Evolutionary conservation across 2,888 invertebrate species (phyloP).

Genomic region (Noctuana brunneofusca): DNA sequence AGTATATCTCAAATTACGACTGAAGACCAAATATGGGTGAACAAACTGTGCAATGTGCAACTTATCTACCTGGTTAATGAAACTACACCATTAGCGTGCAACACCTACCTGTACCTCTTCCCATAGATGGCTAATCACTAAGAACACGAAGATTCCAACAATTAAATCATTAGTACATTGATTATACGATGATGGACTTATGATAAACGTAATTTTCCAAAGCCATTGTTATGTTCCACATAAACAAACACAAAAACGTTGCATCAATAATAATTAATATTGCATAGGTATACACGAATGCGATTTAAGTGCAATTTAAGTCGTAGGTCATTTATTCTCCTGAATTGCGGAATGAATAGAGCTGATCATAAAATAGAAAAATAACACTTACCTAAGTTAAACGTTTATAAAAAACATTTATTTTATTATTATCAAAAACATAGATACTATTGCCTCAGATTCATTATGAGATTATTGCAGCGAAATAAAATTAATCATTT

Average conservation of each 20-base stretch:
- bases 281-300: constrained; percentile 5
- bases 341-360: not conserved
- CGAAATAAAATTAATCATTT: no score
- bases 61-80: not conserved
- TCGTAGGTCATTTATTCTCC: not conserved
- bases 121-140: constrained; percentile 17
- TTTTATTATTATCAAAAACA: no score
- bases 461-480: no score
- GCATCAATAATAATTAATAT: constrained; percentile 2
- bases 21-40: not conserved
- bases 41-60: not conserved
- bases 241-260: constrained; percentile 13
- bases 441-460: no score
- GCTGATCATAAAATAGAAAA: no score
- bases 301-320: not conserved
- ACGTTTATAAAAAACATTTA: no score
- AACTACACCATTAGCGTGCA: constrained; percentile 12
- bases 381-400: no score
- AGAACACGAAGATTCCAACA: constrained; percentile 25
- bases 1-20: no score
- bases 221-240: constrained; percentile 21
- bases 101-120: constrained; percentile 10
- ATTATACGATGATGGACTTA: constrained; percentile 18
- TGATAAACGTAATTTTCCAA: constrained; percentile 32
- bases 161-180: constrained; percentile 30